phyloP scores from a whole-genome alignment of 2,888 invertebrate species.

The Hermaeophaga mercurialis region DNA sequence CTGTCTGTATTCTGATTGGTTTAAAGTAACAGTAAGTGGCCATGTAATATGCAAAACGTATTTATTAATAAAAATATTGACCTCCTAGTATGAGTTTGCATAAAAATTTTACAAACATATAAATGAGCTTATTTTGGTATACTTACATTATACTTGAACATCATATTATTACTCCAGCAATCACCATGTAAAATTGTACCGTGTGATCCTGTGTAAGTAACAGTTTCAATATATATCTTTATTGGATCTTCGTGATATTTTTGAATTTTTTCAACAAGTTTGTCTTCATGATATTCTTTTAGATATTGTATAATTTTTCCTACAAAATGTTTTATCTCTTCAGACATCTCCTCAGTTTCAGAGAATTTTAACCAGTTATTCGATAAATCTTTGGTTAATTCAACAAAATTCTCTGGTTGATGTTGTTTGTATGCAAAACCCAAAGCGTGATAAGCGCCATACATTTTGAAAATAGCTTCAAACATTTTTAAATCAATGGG shows the following conservation, averaged over 20 bases:
- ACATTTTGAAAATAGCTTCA: conserved; percentile 33
- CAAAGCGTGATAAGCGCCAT: conserved; percentile 40
- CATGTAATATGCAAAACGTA: too few species aligned
- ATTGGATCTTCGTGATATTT: neutral
- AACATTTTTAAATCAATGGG: conserved; percentile 37
- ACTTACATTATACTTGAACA: too few species aligned
- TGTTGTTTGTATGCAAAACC: conserved; percentile 30
- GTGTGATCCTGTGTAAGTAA: neutral
- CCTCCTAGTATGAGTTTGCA: too few species aligned
- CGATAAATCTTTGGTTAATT: neutral
- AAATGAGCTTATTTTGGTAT: too few species aligned
- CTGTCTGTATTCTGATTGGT: too few species aligned
- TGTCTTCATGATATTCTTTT: neutral
- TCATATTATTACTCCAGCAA: too few species aligned
- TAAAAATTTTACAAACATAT: conserved; percentile 46
- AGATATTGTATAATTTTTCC: neutral
- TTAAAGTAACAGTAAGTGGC: too few species aligned
- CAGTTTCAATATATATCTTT: conserved; percentile 1
- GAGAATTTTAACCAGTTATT: neutral
- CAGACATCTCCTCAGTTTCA: neutral
- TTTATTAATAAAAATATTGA: too few species aligned
- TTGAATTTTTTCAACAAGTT: conserved; percentile 13
- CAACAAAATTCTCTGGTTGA: conserved; percentile 7
- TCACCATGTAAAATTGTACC: conserved; percentile 41
- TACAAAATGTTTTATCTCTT: neutral